Conservation (phyloP, 2,888 invertebrate species). For the Leuctra nigra region DNA sequence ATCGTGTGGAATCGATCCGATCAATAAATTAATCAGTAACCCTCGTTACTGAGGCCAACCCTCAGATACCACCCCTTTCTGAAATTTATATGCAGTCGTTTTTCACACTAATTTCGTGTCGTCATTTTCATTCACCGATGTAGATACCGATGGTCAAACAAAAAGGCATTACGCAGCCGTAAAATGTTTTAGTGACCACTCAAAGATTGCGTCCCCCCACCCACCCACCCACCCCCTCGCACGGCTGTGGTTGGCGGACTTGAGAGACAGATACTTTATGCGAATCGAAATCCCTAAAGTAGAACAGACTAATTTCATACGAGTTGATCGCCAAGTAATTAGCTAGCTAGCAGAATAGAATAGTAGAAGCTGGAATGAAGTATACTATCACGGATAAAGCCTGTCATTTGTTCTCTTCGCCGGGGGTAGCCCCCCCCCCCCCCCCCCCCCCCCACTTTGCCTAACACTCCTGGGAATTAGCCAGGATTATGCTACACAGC, state of each 20-base stretch:
- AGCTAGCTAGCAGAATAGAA: slow-evolving; percentile 10
- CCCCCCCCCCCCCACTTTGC: slow-evolving; percentile 12
- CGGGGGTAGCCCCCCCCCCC: neutral
- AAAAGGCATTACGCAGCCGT: no score
- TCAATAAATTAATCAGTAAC: no score
- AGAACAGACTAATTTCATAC: slow-evolving; percentile 15
- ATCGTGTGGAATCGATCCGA: no score
- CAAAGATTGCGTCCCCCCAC: no score
- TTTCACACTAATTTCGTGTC: no score
- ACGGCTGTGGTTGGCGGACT: neutral
- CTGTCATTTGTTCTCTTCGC: slow-evolving; percentile 8
- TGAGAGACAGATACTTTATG: neutral
- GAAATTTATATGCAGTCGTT: no score
- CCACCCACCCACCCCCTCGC: no score
- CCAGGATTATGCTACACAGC: slow-evolving; percentile 12
- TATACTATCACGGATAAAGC: slow-evolving; percentile 15
- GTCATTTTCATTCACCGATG: no score
- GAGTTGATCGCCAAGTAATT: slow-evolving; percentile 18
- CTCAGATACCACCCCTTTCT: no score
- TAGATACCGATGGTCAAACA: no score
- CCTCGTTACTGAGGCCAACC: no score
- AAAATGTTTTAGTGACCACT: no score
- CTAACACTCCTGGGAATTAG: slow-evolving; percentile 16
- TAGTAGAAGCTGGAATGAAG: slow-evolving; percentile 11
- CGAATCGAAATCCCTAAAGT: slow-evolving; percentile 8